Conservation (phyloP, 2,113 vertebrate species). For the Callipepla californica region DNA sequence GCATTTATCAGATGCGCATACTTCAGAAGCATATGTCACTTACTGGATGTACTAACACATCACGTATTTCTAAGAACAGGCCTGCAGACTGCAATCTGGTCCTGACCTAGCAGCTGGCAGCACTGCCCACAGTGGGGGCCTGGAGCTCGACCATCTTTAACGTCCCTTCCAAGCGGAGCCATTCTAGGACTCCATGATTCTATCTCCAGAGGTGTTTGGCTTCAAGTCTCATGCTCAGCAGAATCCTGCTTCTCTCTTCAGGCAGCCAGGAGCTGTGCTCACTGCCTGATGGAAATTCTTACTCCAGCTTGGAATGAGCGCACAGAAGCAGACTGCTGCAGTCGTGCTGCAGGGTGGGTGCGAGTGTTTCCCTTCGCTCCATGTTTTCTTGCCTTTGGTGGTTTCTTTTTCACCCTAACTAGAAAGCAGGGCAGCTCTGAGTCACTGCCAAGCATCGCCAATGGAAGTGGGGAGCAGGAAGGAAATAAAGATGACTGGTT, state of each 20-base stretch:
- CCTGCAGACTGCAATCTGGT: not conserved
- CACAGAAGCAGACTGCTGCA: slow-evolving; percentile 11
- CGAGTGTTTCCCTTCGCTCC: not conserved
- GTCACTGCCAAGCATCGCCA: slow-evolving; percentile 30
- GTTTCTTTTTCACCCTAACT: slow-evolving; percentile 16
- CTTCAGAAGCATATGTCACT: not conserved
- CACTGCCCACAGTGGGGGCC: no score
- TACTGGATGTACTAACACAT: not conserved
- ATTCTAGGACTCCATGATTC: no score
- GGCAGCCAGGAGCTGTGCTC: not conserved
- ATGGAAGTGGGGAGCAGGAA: slow-evolving; percentile 15
- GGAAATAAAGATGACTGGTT: slow-evolving; percentile 33
- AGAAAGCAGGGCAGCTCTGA: slow-evolving; percentile 5
- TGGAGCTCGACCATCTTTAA: no score
- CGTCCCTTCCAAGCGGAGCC: no score
- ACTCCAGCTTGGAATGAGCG: not conserved
- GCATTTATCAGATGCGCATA: not conserved
- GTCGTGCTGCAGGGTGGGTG: not conserved
- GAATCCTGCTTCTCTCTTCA: not conserved
- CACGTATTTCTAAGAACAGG: not conserved
- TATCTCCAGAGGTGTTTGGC: not conserved
- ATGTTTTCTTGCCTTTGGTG: slow-evolving; percentile 10
- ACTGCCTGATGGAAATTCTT: slow-evolving; percentile 36
- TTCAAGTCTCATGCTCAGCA: not conserved
- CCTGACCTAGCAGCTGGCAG: no score